Conservation (phyloP, 2,888 invertebrate genomes). For the Timandra comae region DNA sequence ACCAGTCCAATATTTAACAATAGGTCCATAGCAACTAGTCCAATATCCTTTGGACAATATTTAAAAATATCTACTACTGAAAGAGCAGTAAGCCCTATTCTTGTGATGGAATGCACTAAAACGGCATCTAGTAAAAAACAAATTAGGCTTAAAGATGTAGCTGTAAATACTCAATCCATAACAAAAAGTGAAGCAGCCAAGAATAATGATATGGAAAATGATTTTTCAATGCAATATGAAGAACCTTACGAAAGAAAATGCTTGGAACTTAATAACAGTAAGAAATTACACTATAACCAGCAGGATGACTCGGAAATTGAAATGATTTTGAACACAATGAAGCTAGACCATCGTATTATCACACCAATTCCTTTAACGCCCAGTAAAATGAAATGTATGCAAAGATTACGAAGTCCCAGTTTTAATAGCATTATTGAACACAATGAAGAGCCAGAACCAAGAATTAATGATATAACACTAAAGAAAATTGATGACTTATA, state of each 20-base stretch:
- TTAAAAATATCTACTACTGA: constrained; percentile 3
- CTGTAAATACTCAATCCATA: constrained; percentile 4
- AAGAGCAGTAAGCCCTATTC: constrained; percentile 10
- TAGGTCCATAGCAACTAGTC: constrained; percentile 17
- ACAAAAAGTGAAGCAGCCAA: too few species aligned
- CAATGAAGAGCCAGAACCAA: too few species aligned
- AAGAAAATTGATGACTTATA: not conserved
- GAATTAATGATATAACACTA: too few species aligned
- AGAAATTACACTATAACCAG: constrained; percentile 25
- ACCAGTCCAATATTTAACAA: constrained; percentile 28
- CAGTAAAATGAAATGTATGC: constrained; percentile 12
- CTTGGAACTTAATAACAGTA: constrained; percentile 41
- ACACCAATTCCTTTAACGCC: constrained; percentile 54
- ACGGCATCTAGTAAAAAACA: too few species aligned
- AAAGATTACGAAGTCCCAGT: too few species aligned
- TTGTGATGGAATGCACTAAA: not conserved
- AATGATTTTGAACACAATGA: constrained; percentile 48
- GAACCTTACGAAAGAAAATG: constrained; percentile 28
- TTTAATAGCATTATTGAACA: too few species aligned
- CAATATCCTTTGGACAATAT: constrained; percentile 3
- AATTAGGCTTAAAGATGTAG: constrained; percentile 1
- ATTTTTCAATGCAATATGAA: too few species aligned
- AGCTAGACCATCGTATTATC: constrained; percentile 32
- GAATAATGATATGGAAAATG: too few species aligned
- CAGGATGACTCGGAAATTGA: constrained; percentile 46